These are phyloP conservation scores for Tympanuchus pallidicinctus DNA, from an alignment of 2,113 vertebrate species.

Conservation along the genomic window DNA sequence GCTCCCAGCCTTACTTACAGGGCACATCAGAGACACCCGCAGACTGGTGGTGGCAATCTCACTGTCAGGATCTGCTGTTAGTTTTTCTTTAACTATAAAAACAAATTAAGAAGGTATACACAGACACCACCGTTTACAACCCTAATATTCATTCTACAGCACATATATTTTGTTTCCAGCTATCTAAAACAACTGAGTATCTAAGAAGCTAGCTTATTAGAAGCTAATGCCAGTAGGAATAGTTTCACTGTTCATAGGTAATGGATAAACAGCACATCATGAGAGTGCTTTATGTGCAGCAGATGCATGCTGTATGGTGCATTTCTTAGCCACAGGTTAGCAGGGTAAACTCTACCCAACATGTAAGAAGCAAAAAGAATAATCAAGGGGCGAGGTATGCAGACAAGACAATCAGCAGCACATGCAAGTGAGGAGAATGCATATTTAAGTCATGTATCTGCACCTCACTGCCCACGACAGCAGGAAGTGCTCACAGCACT, in stretches of 20 bases:
- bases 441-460: neutral
- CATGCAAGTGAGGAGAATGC: neutral
- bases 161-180: neutral
- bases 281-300: neutral
- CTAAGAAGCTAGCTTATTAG: neutral
- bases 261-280: neutral
- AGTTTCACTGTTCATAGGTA: neutral
- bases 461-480: neutral
- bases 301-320: neutral
- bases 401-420: neutral
- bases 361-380: neutral
- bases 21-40: conserved; percentile 96
- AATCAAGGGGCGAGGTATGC: neutral
- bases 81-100: conserved; percentile 94
- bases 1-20: conserved; percentile 83
- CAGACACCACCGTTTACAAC: neutral
- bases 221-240: neutral
- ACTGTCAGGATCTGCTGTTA: conserved; percentile 97
- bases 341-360: neutral
- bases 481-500: neutral
- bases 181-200: neutral
- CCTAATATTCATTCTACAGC: neutral
- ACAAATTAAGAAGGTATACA: neutral
- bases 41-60: conserved; percentile 98
- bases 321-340: neutral